These are phyloP conservation scores for Catagonus wagneri DNA, from an alignment of 2,113 vertebrate species.

Conservation along the genomic window DNA sequence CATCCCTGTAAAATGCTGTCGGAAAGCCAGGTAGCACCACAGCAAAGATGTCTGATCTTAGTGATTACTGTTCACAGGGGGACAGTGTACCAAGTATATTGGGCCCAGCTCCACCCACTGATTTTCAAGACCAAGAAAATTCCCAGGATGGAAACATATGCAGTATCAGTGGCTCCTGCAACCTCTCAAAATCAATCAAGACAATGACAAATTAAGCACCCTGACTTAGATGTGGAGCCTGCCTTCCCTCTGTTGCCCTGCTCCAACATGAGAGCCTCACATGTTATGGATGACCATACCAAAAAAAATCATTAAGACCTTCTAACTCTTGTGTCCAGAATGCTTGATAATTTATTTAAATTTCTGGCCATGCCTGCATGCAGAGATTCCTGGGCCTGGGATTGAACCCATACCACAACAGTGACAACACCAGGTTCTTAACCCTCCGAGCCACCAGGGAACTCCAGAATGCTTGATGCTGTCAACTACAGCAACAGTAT, in stretches of 20 bases:
- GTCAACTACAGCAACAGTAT: not conserved
- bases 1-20: not conserved
- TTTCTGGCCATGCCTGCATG: no score
- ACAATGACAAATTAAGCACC: not conserved
- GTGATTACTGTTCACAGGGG: not conserved
- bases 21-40: not conserved
- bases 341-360: not conserved
- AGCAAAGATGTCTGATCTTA: not conserved
- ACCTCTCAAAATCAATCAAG: not conserved
- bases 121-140: not conserved
- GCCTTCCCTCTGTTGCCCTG: not conserved
- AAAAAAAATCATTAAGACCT: not conserved
- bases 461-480: not conserved
- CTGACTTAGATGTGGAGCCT: not conserved
- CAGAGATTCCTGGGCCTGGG: no score
- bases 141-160: not conserved
- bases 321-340: constrained; percentile 34
- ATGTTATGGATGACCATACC: not conserved
- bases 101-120: not conserved
- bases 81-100: not conserved
- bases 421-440: no score
- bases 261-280: not conserved
- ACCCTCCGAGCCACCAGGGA: no score
- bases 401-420: no score
- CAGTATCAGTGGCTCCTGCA: not conserved